Conservation (phyloP, 1,140 invertebrate genomes). For the Drosophila mauritiana region DNA sequence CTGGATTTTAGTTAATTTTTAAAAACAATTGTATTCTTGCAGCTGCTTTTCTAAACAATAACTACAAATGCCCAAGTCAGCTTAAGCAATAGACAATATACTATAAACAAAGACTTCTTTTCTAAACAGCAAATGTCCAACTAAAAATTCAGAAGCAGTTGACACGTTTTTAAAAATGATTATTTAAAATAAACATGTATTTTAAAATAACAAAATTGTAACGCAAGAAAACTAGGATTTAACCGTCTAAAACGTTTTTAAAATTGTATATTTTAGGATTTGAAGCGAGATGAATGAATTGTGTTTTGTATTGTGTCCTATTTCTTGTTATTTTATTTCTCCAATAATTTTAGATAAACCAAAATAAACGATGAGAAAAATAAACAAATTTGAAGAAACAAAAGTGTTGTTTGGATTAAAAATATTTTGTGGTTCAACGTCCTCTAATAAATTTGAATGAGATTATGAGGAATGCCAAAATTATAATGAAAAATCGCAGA, state of each 20-base stretch:
- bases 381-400: slow-evolving; percentile 32
- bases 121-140: not conserved
- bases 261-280: slow-evolving; percentile 50
- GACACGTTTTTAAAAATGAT: slow-evolving; percentile 46
- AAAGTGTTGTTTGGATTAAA: slow-evolving; percentile 17
- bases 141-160: slow-evolving; percentile 33
- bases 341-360: slow-evolving; percentile 56
- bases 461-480: slow-evolving; percentile 9
- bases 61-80: slow-evolving; percentile 19
- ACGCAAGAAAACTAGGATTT: slow-evolving; percentile 27
- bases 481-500: slow-evolving; percentile 15
- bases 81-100: slow-evolving; percentile 36
- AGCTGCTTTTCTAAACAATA: slow-evolving; percentile 18
- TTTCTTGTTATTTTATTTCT: slow-evolving; percentile 73
- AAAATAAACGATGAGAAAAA: slow-evolving; percentile 59
- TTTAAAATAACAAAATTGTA: slow-evolving; percentile 35
- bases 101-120: slow-evolving; percentile 28
- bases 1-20: slow-evolving; percentile 19
- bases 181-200: slow-evolving; percentile 27
- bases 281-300: slow-evolving; percentile 30
- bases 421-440: slow-evolving; percentile 16
- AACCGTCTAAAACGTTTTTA: slow-evolving; percentile 46
- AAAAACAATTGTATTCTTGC: slow-evolving; percentile 4
- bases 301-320: slow-evolving; percentile 53
- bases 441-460: slow-evolving; percentile 23